A percentile compares a stretch with the other conserved stretches of the same genome.
Conservation (phyloP, 2,888 invertebrate species). For the Rotaria sp. region DNA sequence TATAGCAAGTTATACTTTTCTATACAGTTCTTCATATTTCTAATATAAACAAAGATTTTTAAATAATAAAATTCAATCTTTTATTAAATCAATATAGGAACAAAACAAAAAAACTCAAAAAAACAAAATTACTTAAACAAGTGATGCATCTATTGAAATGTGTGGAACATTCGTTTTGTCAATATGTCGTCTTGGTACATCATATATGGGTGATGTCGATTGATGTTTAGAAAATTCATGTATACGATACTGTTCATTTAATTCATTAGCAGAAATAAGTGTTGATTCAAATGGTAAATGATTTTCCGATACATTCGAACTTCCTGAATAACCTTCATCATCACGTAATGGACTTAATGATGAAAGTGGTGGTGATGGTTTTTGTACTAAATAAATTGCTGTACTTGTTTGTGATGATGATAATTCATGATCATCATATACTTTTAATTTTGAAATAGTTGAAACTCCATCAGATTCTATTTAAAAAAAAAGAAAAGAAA, state of each 20-base stretch:
- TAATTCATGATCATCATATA: constrained; percentile 13
- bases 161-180: neutral
- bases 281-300: neutral
- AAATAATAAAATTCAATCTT: neutral
- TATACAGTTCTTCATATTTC: no score
- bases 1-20: no score
- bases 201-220: neutral
- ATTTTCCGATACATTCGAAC: neutral
- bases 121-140: neutral
- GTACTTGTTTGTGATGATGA: neutral
- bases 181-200: neutral
- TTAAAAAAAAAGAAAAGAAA: no score
- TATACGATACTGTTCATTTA: constrained; percentile 4
- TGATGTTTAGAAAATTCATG: neutral
- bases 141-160: neutral
- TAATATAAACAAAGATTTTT: no score
- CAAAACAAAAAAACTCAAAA: no score
- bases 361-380: neutral
- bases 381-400: constrained; percentile 2
- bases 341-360: neutral
- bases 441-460: neutral
- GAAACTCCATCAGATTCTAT: neutral
- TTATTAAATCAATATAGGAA: neutral
- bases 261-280: neutral
- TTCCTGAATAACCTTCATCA: constrained; percentile 28